phyloP scores from a whole-genome alignment of 1,140 invertebrate genomes.

The Anoplophora glabripennis region DNA sequence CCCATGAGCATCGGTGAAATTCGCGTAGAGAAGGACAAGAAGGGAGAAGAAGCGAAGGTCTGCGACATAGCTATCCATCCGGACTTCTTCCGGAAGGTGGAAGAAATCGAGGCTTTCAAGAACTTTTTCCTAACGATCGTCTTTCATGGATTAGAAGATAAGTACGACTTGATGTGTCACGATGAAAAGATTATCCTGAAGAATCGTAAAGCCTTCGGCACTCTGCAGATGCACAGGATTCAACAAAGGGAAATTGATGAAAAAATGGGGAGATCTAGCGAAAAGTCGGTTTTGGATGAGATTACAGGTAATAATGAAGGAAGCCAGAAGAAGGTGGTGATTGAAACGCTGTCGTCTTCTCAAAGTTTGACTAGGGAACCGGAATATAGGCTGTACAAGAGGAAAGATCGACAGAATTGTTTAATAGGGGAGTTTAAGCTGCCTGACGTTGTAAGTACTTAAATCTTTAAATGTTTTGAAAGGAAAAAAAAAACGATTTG shows the following conservation, averaged over 20 bases:
- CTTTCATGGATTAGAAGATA: conserved; percentile 72
- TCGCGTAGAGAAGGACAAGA: conserved; percentile 75
- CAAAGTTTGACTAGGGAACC: conserved; percentile 37
- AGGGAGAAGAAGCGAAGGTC: conserved; percentile 63
- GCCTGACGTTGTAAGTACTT: conserved; percentile 46
- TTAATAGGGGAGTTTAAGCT: conserved; percentile 52
- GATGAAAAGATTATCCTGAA: conserved; percentile 59
- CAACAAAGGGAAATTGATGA: conserved; percentile 62
- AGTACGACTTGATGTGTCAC: conserved; percentile 65
- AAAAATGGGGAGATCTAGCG: conserved; percentile 43
- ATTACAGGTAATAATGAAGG: conserved; percentile 47
- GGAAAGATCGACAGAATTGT: conserved; percentile 41
- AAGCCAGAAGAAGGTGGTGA: conserved; percentile 36
- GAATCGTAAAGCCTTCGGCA: conserved; percentile 67
- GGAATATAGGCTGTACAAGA: conserved; percentile 48
- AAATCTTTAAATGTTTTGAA: no score
- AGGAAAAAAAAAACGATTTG: no score
- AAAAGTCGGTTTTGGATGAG: conserved; percentile 44
- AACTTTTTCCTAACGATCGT: conserved; percentile 73
- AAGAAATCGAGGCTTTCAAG: conserved; percentile 65
- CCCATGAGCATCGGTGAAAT: conserved; percentile 86
- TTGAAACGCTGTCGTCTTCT: conserved; percentile 25
- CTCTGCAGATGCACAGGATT: conserved; percentile 67
- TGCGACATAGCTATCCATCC: conserved; percentile 78
- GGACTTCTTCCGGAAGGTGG: conserved; percentile 66